Evolutionary conservation across 2,113 vertebrate genomes (phyloP).

Genomic region (Oreochromis niloticus): DNA sequence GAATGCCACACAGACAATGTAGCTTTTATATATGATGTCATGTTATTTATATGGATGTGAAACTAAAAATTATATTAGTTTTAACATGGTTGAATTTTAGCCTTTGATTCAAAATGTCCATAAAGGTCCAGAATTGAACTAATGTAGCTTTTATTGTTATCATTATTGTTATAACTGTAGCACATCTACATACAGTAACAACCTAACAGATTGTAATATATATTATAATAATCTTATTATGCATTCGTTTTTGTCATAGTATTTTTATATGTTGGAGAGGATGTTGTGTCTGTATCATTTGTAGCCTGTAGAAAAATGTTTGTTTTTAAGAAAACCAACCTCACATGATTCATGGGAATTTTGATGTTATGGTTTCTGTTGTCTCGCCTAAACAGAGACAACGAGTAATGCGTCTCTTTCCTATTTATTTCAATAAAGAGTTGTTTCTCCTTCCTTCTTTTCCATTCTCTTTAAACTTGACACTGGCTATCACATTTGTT

Average conservation of each 20-base stretch:
- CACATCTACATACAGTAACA: conserved; percentile 79
- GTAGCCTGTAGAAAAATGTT: conserved; percentile 16
- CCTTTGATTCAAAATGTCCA: neutral
- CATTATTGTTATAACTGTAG: conserved; percentile 13
- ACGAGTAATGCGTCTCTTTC: conserved; percentile 8
- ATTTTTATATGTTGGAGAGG: conserved; percentile 89
- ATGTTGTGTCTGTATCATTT: conserved; percentile 31
- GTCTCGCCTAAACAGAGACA: neutral
- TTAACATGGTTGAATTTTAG: conserved; percentile 33
- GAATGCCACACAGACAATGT: neutral
- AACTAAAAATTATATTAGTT: conserved; percentile 38
- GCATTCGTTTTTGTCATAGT: conserved; percentile 87
- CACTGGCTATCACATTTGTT: neutral
- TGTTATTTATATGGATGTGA: conserved; percentile 48
- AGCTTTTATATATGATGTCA: conserved; percentile 41
- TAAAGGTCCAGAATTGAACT: conserved; percentile 17
- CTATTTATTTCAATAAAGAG: conserved; percentile 66
- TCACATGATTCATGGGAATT: neutral
- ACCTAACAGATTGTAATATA: conserved; percentile 93
- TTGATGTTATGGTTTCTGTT: neutral
- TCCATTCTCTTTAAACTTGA: neutral
- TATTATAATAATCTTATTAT: conserved; percentile 73
- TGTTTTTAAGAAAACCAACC: neutral
- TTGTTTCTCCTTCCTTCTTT: neutral
- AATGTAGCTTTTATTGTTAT: conserved; percentile 32